Conservation (phyloP, 2,888 invertebrate genomes). For the Julus scanicus region DNA sequence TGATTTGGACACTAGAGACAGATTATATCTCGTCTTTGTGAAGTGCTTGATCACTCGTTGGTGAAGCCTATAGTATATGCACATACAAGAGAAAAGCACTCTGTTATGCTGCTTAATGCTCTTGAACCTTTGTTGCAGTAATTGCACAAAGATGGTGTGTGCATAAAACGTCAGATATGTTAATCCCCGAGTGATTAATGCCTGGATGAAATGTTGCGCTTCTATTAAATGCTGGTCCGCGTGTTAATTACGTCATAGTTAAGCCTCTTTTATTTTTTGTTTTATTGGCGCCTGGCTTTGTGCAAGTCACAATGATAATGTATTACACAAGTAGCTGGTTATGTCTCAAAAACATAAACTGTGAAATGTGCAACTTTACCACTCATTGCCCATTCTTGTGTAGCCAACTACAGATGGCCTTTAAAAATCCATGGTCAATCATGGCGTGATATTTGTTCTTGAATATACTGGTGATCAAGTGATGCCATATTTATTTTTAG, state of each 20-base stretch:
- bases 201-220: neutral
- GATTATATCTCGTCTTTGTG: conserved; percentile 24
- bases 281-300: neutral
- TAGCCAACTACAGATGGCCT: neutral
- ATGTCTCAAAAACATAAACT: neutral
- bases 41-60: neutral
- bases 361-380: neutral
- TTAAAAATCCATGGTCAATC: too few relatives aligned
- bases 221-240: neutral
- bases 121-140: neutral
- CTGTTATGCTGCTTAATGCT: neutral
- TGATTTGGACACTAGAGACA: conserved; percentile 3
- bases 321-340: neutral
- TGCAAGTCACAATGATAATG: neutral
- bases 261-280: neutral
- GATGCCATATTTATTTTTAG: too few relatives aligned
- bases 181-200: conserved; percentile 9
- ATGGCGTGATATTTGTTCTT: too few relatives aligned
- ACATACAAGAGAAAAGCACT: neutral
- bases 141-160: neutral
- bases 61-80: neutral
- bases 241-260: neutral
- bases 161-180: neutral
- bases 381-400: neutral
- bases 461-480: too few relatives aligned